These are phyloP conservation scores for Protobothrops flavoviridis DNA, from an alignment of 2,113 vertebrate species.

Conservation along the genomic window DNA sequence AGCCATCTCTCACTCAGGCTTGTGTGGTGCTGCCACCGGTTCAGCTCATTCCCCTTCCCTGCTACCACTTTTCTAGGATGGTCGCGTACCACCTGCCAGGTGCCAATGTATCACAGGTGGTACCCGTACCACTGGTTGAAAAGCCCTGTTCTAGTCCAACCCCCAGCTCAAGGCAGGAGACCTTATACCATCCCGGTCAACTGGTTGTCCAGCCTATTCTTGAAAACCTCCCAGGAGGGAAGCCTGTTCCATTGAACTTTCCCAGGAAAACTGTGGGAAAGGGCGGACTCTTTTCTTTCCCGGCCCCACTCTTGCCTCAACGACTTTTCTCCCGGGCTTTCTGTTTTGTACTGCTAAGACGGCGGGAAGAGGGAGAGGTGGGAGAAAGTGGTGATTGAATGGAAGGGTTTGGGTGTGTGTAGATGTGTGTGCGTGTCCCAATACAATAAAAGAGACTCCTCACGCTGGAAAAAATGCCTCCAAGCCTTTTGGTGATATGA, in stretches of 20 bases:
- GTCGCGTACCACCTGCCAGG: too few relatives aligned
- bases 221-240: neutral
- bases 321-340: neutral
- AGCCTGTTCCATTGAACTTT: neutral
- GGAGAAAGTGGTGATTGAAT: neutral
- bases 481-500: too few relatives aligned
- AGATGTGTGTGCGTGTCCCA: too few relatives aligned
- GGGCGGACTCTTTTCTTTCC: neutral
- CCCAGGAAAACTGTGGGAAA: neutral
- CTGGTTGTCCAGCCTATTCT: neutral
- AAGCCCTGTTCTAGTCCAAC: neutral
- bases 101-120: too few relatives aligned
- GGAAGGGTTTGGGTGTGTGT: neutral
- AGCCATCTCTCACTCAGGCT: too few relatives aligned
- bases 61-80: too few relatives aligned
- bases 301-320: neutral
- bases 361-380: neutral
- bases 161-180: neutral
- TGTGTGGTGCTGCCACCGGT: too few relatives aligned
- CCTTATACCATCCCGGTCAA: too few relatives aligned
- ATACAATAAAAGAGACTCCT: neutral
- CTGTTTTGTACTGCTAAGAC: neutral
- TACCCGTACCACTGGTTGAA: too few relatives aligned
- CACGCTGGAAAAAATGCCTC: too few relatives aligned
- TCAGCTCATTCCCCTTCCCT: too few relatives aligned